These are phyloP conservation scores for Rhinolophus sinicus DNA, from an alignment of 2,113 vertebrate species.

Conservation along the genomic window DNA sequence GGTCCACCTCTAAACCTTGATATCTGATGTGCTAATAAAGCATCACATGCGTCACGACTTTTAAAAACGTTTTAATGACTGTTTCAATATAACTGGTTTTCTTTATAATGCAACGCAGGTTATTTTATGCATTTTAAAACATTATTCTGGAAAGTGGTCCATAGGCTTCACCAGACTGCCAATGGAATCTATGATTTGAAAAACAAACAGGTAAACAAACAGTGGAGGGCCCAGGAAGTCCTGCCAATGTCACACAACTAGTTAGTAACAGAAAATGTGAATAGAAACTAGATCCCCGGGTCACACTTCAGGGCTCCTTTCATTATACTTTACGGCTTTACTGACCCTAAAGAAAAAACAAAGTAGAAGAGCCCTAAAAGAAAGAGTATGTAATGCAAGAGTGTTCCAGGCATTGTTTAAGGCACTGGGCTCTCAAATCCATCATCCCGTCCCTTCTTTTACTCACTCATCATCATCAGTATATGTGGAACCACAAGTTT, in stretches of 20 bases:
- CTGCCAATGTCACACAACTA: not conserved
- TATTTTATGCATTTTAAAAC: constrained; percentile 16
- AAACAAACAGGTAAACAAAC: not conserved
- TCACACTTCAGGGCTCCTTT: not conserved
- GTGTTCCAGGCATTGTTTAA: no score
- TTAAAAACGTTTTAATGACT: not conserved
- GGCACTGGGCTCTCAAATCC: not conserved
- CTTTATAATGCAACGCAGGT: not conserved
- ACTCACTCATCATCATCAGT: not conserved
- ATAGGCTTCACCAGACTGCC: not conserved
- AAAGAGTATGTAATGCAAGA: not conserved
- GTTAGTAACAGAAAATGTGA: not conserved
- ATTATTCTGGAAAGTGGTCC: not conserved
- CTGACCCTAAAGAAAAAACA: not conserved
- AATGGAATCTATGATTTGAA: not conserved
- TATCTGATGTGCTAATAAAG: not conserved
- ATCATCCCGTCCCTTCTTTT: not conserved
- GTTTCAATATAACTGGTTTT: constrained; percentile 15
- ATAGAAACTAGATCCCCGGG: not conserved
- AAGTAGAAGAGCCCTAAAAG: not conserved
- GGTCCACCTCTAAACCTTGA: not conserved
- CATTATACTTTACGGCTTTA: not conserved
- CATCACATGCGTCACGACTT: not conserved
- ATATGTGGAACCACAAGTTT: not conserved
- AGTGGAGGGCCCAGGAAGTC: not conserved